These are phyloP conservation scores for Drosophila vallismaia DNA, from an alignment of 2,888 invertebrate species.

Conservation along the genomic window DNA sequence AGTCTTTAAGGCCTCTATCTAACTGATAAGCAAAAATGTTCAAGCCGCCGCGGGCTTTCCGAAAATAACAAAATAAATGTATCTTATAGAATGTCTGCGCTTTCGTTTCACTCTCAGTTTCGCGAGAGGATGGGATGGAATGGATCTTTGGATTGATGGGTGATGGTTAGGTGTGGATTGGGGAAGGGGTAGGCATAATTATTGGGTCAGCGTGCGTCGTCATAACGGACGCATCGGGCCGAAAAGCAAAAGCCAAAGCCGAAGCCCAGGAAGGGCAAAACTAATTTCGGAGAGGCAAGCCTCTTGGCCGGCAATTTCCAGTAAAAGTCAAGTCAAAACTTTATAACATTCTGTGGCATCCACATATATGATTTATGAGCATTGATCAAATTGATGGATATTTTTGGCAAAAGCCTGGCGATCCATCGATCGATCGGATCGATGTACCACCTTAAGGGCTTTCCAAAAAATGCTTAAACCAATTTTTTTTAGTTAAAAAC, in stretches of 20 bases:
- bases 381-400: conserved; percentile 82
- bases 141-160: conserved; percentile 3
- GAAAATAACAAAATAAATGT: conserved; percentile 30
- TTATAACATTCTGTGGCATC: conserved; percentile 52
- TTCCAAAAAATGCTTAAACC: conserved; percentile 77
- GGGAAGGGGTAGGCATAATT: conserved; percentile 63
- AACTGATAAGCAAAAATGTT: conserved; percentile 45
- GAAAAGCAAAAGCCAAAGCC: conserved; percentile 8
- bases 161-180: conserved; percentile 22
- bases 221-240: conserved; percentile 58
- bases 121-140: conserved; percentile 46
- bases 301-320: conserved; percentile 73
- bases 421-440: conserved; percentile 45
- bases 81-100: conserved; percentile 37
- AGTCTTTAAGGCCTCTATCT: conserved; percentile 20
- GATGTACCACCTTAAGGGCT: conserved; percentile 68
- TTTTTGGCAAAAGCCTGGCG: conserved; percentile 51
- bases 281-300: conserved; percentile 66
- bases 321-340: conserved; percentile 53
- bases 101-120: conserved; percentile 81
- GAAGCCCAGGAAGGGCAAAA: conserved; percentile 52
- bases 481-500: conserved; percentile 68
- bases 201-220: conserved; percentile 79
- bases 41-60: conserved; percentile 25
- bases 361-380: conserved; percentile 78